Base-by-base conservation (phyloP, 2,888 invertebrate species). In the Plebejus argus region DNA sequence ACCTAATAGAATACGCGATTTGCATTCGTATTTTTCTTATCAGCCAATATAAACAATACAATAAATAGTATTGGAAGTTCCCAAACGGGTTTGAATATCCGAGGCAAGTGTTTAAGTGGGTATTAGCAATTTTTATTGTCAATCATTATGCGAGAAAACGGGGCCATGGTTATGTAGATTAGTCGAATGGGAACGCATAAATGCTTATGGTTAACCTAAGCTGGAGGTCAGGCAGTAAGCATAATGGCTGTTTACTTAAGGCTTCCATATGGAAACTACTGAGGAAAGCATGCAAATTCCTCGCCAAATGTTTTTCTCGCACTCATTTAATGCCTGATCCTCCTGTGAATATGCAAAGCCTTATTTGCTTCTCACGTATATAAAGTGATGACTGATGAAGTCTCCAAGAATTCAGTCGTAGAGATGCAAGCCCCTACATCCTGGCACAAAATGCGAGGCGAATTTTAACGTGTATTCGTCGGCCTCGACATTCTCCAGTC, bases 61-160 rank as follows among this genome's bases (percentile, higher is more conserved):
- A 66, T 66, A 66, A 66, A 66, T 66, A 66, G 66, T 18, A 33
- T 66, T 66, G 66, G 66, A 66, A 66, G 66, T 66, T 33, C 66
- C 15, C 66, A 66, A 66, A 66, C 66, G 20, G 66, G 66, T 66
- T 66, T 33, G 28, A 66, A 28, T 28, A 12, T 66, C 66, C 66
- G 66, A 66, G 39, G 71, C 71, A 39, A 71, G 39, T 71, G 71
- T 71, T 71, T 39, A 71, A 71, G 71, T 66, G 66, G 66, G 66
- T 71, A 71, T 71, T 39, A 35, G 23, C 71, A 35, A 71, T 71
- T 71, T 71, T 71, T 71, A 71, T 71, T 71, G 71, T 71, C 71
- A 71, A 71, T 71, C 71, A 71, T 71, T 71, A 71, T 71, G 39
- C 71, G 71, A 71, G 71, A 71, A 71, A 71, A 71, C 35, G n/a